Evolutionary conservation across 2,888 invertebrate genomes (phyloP), one percentile per base, ranked within the genome.

Genomic region (Pachliopta kotzebuea): DNA sequence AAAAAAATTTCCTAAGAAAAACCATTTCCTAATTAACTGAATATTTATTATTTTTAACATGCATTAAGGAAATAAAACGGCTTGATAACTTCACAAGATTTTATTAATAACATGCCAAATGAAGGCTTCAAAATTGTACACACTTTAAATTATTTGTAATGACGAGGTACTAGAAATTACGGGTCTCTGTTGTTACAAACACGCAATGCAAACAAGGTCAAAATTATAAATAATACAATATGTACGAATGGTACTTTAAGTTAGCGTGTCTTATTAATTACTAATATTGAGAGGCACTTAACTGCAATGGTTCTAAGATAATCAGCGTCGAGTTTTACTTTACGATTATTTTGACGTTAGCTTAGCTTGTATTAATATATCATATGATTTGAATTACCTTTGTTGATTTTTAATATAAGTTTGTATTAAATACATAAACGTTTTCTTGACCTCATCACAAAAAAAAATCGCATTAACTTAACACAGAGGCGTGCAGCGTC

Each of bases 161-260:
- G 52, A 52, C 18, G 55, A 37, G 55, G 56, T 53, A 60, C 56
- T 56, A 65, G 52, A 65, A 60, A 65, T 65, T 65, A 65, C 29
- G 49, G 26, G 52, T 18, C 45, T 56, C 60, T 58, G 56, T 49
- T 63, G 29, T 37, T 60, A 53, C 53, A 56, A 60, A 53, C 62
- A 56, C 56, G 59, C 62, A 60, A 63, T 21, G 65, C 55, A 58
- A 50, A 71, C 76, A 73, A 76, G 76, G 79, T 74, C 75, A 71
- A 59, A 70, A 67, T 63, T 63, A 65, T 62, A 54, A 66, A 65
- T 66, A 57, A 63, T 68, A 64, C 68, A 67, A 70, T 54, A 31
- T 31, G n/a, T n/a, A 49, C 9, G 29, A 37, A 37, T 37, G 37
- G 37, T 37, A 14, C 37, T 37, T 37, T 17, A 37, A 37, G 37